Evolutionary conservation across 2,113 vertebrate species (phyloP).

Genomic region (Eublepharis macularius): DNA sequence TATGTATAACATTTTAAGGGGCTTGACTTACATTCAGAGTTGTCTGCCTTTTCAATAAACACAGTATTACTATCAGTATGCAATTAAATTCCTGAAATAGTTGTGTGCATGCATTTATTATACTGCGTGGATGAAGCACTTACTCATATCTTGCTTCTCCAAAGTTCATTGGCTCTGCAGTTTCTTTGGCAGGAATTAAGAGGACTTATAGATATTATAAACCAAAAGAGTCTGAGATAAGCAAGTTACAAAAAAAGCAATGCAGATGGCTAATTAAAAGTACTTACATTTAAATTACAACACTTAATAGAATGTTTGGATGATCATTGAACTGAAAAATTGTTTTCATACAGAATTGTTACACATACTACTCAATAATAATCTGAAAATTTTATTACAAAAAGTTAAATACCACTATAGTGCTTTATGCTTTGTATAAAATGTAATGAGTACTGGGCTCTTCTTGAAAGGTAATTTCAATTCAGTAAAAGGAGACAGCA

Average conservation of each 20-base stretch:
- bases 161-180: neutral
- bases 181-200: neutral
- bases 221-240: neutral
- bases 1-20: too few species aligned
- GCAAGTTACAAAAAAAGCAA: neutral
- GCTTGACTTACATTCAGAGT: too few species aligned
- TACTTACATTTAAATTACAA: conserved; percentile 13
- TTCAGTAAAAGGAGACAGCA: conserved; percentile 6
- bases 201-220: neutral
- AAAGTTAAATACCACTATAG: conserved; percentile 4
- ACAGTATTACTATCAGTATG: too few species aligned
- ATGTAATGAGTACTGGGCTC: neutral
- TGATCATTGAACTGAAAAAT: conserved; percentile 24
- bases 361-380: neutral
- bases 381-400: conserved; percentile 8
- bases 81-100: neutral
- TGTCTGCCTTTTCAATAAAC: too few species aligned
- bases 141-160: neutral
- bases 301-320: neutral
- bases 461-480: neutral
- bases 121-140: neutral
- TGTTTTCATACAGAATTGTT: conserved; percentile 1
- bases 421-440: conserved; percentile 11
- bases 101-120: neutral
- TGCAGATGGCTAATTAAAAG: conserved; percentile 16